Evolutionary conservation across 1,140 invertebrate species (phyloP).

Genomic region (Drosophila mayri): DNA sequence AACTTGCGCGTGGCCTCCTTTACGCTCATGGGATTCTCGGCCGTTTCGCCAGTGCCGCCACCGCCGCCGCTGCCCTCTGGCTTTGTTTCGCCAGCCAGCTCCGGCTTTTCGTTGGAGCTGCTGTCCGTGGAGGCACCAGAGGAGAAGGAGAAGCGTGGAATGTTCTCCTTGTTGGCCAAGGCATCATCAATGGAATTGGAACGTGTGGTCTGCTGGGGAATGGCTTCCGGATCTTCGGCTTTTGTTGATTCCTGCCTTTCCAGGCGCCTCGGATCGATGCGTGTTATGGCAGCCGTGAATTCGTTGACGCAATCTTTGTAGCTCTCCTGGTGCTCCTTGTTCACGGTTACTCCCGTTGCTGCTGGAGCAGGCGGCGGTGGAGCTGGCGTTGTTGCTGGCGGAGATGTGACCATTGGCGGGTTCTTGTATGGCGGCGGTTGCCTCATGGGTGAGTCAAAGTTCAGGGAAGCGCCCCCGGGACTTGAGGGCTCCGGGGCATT

Average conservation of each 20-base stretch:
- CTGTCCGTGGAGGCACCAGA: slow-evolving; percentile 71
- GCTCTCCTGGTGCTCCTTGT: slow-evolving; percentile 61
- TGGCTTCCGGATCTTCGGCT: neutral
- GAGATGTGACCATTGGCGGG: slow-evolving; percentile 86
- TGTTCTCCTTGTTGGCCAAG: slow-evolving; percentile 72
- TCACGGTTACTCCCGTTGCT: slow-evolving; percentile 29
- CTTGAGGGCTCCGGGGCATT: slow-evolving; percentile 69
- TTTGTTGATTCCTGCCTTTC: slow-evolving; percentile 32
- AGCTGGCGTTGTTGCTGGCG: slow-evolving; percentile 3
- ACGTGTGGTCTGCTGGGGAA: slow-evolving; percentile 37
- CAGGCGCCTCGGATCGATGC: slow-evolving; percentile 56
- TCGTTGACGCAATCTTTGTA: slow-evolving; percentile 80
- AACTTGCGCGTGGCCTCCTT: slow-evolving; percentile 96
- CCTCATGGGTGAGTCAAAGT: slow-evolving; percentile 63
- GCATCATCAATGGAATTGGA: slow-evolving; percentile 70
- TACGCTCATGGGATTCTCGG: slow-evolving; percentile 90
- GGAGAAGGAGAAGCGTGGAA: slow-evolving; percentile 78
- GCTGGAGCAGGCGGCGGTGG: slow-evolving; percentile 4
- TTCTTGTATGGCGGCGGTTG: slow-evolving; percentile 88
- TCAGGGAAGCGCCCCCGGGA: slow-evolving; percentile 63
- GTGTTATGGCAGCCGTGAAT: slow-evolving; percentile 65
- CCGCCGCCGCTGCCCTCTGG: slow-evolving; percentile 16
- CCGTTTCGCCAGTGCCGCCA: slow-evolving; percentile 42
- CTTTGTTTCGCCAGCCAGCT: slow-evolving; percentile 25
- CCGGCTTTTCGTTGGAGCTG: slow-evolving; percentile 44